These are phyloP conservation scores for Aphelenchoides besseyi DNA, from an alignment of 1,140 invertebrate genomes.

Conservation along the genomic window DNA sequence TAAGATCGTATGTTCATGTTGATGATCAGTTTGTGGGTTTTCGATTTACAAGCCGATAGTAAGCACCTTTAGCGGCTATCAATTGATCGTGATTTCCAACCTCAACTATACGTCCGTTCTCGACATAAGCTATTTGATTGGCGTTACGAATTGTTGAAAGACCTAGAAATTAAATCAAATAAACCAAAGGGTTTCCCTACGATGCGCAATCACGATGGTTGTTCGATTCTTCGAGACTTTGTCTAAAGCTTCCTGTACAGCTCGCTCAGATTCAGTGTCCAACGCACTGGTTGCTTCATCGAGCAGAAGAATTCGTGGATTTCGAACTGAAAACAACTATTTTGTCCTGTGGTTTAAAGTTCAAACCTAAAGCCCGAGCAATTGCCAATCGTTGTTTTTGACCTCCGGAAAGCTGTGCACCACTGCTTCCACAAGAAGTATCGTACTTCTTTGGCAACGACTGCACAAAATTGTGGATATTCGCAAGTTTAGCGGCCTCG, in stretches of 20 bases:
- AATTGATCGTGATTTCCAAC: slow-evolving; percentile 26
- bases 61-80: neutral
- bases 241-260: slow-evolving; percentile 56
- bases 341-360: too few species aligned
- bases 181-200: too few species aligned
- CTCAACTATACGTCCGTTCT: slow-evolving; percentile 63
- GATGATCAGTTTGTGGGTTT: too few species aligned
- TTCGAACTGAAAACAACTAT: slow-evolving; percentile 28
- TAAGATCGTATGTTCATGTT: too few species aligned
- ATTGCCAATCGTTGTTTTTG: slow-evolving; percentile 32
- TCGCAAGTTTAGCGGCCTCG: slow-evolving; percentile 71
- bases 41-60: too few species aligned
- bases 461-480: slow-evolving; percentile 74
- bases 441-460: slow-evolving; percentile 68
- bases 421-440: slow-evolving; percentile 2
- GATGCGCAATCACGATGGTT: slow-evolving; percentile 65
- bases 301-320: slow-evolving; percentile 24
- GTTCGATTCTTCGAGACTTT: slow-evolving; percentile 61
- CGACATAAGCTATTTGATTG: slow-evolving; percentile 62
- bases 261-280: slow-evolving; percentile 34
- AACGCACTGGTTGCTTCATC: slow-evolving; percentile 40
- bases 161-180: too few species aligned
- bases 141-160: slow-evolving; percentile 63
- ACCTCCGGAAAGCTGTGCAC: slow-evolving; percentile 15
- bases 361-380: slow-evolving; percentile 53